Evolutionary conservation across 2,888 invertebrate species (phyloP), one percentile per base, ranked within the genome.

Genomic region (Hydropsyche betteni): DNA sequence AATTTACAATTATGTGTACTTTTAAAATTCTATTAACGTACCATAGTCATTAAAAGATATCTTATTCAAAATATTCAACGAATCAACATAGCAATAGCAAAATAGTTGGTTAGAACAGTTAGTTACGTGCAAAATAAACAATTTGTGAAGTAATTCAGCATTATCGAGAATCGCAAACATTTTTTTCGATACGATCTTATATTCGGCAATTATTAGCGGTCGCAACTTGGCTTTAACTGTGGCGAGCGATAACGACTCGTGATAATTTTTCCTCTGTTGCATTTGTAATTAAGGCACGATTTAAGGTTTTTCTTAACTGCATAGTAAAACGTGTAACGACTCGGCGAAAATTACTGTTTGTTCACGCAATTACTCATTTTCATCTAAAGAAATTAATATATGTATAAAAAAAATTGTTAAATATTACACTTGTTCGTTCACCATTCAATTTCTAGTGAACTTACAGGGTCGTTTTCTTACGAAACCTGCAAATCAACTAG

Each of bases 231-330:
- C 34, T 36, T 36, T 64, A 12, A 36, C 36, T 64, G 64, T 36
- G 33, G 64, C 64, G 12, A 34, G 64, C 64, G 64, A 64, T 64
- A 64, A 64, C 64, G 64, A 64, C 12, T 64, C 64, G 34, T 36
- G 64, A 64, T 64, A 64, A 64, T 64, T 64, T 44, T 64, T 64
- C 64, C 64, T n/a, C 64, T 24, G 64, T 64, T 36, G 64, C 36
- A 64, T 64, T 64, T 64, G 36, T 64, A 64, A 64, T 64, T 64
- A 64, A 64, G 64, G 64, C 64, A 36, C 24, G 36, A n/a, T 64
- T 64, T 64, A 64, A 36, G 64, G 64, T 36, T 64, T 64, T 64
- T n/a, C 64, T 64, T 64, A 64, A 64, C 64, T 64, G 64, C 36
- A 64, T 34, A 36, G 12, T 36, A 36, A 64, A 64, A 64, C 34